These are phyloP conservation scores for Synchiropus splendidus DNA, from an alignment of 2,113 vertebrate species.

Conservation along the genomic window DNA sequence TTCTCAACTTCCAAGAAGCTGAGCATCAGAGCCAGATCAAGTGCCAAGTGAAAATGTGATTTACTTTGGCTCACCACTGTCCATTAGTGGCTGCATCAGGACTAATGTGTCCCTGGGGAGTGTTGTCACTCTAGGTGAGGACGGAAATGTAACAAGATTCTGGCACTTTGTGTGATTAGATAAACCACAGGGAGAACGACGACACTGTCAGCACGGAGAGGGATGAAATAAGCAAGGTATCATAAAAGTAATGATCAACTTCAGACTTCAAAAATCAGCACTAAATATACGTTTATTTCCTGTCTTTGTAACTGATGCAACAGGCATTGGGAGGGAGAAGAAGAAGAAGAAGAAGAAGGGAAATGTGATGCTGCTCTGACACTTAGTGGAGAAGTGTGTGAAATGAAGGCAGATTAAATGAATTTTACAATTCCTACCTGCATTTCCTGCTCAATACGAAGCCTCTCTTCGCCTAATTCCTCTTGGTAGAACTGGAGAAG, in stretches of 20 bases:
- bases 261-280: no score
- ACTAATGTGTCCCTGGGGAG: slow-evolving; percentile 20
- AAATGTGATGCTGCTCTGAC: slow-evolving; percentile 22
- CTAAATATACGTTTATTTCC: no score
- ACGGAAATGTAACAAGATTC: slow-evolving; percentile 29
- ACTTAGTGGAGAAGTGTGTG: slow-evolving; percentile 16
- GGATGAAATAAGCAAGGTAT: neutral
- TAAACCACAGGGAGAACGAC: slow-evolving; percentile 1
- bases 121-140: slow-evolving; percentile 6
- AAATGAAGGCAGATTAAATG: neutral
- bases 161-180: slow-evolving; percentile 28
- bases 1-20: no score
- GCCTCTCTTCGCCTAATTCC: slow-evolving; percentile 66
- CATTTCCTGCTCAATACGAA: slow-evolving; percentile 71
- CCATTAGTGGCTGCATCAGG: neutral
- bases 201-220: neutral
- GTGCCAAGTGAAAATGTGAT: no score
- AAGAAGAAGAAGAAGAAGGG: neutral
- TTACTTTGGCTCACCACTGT: no score
- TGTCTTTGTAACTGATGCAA: no score
- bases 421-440: slow-evolving; percentile 49
- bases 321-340: neutral
- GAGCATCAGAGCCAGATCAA: no score
- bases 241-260: no score
- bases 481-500: slow-evolving; percentile 67